Percentiles rank a stretch among this genome's conserved stretches.
Evolutionary conservation across 2,888 invertebrate species (phyloP).

Genomic region (Cryptosula pallasiana): DNA sequence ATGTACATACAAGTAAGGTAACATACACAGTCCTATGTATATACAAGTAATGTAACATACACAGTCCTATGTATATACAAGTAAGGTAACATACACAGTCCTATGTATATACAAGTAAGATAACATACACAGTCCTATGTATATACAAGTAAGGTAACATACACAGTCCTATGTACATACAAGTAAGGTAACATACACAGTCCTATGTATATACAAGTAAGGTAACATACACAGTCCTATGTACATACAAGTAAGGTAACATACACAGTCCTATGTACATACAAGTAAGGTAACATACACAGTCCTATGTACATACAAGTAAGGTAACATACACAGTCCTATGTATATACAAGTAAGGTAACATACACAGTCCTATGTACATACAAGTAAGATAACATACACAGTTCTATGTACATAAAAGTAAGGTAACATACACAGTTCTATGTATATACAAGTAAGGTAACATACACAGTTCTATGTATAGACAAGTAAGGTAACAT

Average conservation of each 20-base stretch:
- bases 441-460: background rate
- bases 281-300: slow-evolving; percentile 54
- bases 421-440: slow-evolving; percentile 96
- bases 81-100: slow-evolving; percentile 63
- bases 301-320: slow-evolving; percentile 71
- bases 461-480: slow-evolving; percentile 74
- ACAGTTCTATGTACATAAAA: slow-evolving; percentile 96
- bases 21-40: slow-evolving; percentile 74
- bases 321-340: slow-evolving; percentile 66
- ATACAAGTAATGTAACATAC: slow-evolving; percentile 47
- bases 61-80: slow-evolving; percentile 72
- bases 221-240: slow-evolving; percentile 73
- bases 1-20: slow-evolving; percentile 57
- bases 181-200: slow-evolving; percentile 59
- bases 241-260: slow-evolving; percentile 30
- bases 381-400: slow-evolving; percentile 47
- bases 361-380: slow-evolving; percentile 74
- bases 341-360: slow-evolving; percentile 57
- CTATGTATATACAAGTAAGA: slow-evolving; percentile 61
- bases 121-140: slow-evolving; percentile 74
- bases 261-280: slow-evolving; percentile 74
- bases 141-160: slow-evolving; percentile 25
- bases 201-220: slow-evolving; percentile 66
- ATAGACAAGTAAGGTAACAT: slow-evolving; percentile 25
- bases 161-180: slow-evolving; percentile 74